A percentile compares a stretch with the other conserved stretches of the same genome.
Evolutionary conservation across 2,797 vertebrate species (phyloP).

Genomic region (Pipistrellus pygmaeus): DNA sequence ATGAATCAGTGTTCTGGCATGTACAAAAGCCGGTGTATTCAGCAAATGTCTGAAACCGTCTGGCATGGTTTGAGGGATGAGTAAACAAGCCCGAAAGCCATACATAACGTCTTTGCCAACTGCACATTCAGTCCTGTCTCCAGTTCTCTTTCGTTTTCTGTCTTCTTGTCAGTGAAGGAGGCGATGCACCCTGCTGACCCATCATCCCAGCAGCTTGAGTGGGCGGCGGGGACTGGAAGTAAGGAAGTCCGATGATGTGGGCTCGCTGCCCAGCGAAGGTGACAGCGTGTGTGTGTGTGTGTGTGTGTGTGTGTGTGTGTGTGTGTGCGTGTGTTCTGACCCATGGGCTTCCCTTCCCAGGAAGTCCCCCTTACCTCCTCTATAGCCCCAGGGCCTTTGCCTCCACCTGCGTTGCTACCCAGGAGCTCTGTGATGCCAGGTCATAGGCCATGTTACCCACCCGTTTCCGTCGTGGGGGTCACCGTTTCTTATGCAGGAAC

Average conservation of each 20-base stretch:
- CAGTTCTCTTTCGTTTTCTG: neutral
- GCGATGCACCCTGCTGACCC: neutral
- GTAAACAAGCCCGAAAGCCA: neutral
- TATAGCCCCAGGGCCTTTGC: neutral
- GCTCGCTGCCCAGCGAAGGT: neutral
- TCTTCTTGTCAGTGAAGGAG: neutral
- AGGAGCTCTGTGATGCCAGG: neutral
- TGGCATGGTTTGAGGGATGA: constrained; percentile 53
- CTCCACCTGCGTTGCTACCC: neutral
- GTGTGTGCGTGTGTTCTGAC: neutral
- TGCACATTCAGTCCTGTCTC: neutral
- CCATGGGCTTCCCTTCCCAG: neutral
- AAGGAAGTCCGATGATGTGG: neutral
- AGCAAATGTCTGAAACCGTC: constrained; percentile 53
- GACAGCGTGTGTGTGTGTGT: too few relatives aligned
- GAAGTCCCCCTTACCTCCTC: neutral
- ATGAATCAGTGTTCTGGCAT: constrained; percentile 54
- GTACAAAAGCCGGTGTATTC: constrained; percentile 45
- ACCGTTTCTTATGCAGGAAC: neutral
- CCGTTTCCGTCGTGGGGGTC: constrained; percentile 9
- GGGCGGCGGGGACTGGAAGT: neutral
- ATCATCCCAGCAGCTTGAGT: neutral
- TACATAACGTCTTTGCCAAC: constrained; percentile 7
- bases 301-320: too few relatives aligned
- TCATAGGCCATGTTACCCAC: neutral